Evolutionary conservation across 2,113 vertebrate species (phyloP).

Genomic region (Crotalus helleri): DNA sequence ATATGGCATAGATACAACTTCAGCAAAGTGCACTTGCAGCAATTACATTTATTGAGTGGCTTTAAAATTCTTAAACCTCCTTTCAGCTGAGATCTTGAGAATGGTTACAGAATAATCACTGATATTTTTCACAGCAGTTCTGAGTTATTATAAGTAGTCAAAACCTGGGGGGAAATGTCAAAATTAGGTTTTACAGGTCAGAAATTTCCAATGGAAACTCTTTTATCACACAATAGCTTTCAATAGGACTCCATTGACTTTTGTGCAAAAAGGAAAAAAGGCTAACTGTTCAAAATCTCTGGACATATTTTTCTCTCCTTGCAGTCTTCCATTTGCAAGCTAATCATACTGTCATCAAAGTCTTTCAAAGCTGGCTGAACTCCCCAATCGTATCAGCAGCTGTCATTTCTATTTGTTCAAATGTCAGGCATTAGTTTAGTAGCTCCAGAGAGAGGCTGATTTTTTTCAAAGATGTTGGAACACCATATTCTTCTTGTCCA

Average conservation of each 20-base stretch:
- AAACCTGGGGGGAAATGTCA: background rate
- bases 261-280: slow-evolving; percentile 11
- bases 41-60: slow-evolving; percentile 24
- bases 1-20: background rate
- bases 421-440: slow-evolving; percentile 1
- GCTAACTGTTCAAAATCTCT: slow-evolving; percentile 12
- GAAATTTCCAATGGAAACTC: background rate
- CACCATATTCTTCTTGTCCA: background rate
- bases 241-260: slow-evolving; percentile 7
- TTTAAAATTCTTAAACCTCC: background rate
- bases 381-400: background rate
- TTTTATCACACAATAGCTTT: slow-evolving; percentile 5
- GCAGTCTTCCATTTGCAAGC: background rate
- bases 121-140: slow-evolving; percentile 24
- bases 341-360: background rate
- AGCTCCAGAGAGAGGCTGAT: background rate
- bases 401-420: slow-evolving; percentile 16
- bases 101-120: slow-evolving; percentile 14
- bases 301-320: slow-evolving; percentile 9
- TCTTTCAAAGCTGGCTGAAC: slow-evolving; percentile 8
- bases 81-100: slow-evolving; percentile 17
- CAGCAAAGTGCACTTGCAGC: slow-evolving; percentile 2
- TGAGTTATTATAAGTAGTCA: slow-evolving; percentile 9
- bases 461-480: background rate
- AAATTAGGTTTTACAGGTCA: background rate